These are phyloP conservation scores for Anthopleura sola DNA, from an alignment of 64 coral and sea anemone species.

Conservation along the genomic window DNA sequence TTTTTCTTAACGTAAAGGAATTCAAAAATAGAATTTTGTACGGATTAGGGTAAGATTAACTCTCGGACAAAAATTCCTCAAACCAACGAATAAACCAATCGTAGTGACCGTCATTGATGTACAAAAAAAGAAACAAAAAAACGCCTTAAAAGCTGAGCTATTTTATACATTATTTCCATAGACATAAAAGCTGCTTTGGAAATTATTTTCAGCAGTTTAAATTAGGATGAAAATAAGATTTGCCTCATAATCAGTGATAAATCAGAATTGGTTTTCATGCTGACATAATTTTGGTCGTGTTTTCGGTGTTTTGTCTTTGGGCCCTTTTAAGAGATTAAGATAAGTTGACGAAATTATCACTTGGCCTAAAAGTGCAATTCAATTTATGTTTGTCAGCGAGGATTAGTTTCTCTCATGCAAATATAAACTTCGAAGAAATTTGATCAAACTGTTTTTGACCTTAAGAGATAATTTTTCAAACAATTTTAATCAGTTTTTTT, in stretches of 20 bases:
- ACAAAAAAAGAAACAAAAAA: no score
- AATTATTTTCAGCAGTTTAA: background rate
- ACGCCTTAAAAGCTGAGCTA: no score
- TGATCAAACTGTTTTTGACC: slow-evolving; percentile 4
- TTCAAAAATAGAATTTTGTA: background rate
- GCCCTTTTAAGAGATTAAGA: slow-evolving; percentile 26
- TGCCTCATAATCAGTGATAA: background rate
- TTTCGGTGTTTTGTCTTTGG: background rate
- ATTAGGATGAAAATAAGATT: background rate
- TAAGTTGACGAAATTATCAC: slow-evolving; percentile 26
- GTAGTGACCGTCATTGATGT: background rate
- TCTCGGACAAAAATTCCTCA: background rate
- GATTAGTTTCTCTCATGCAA: background rate
- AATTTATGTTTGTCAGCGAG: background rate
- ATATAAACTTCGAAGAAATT: background rate
- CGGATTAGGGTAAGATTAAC: background rate
- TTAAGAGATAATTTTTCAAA: background rate
- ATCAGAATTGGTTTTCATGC: background rate
- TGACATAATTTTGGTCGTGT: background rate
- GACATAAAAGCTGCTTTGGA: background rate
- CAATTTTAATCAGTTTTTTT: background rate
- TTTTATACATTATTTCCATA: no score
- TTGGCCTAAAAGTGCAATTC: background rate
- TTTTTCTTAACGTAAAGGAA: background rate
- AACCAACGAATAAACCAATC: background rate